Base-by-base conservation (phyloP, 1,140 invertebrate genomes). In the Zophobas atratus region DNA sequence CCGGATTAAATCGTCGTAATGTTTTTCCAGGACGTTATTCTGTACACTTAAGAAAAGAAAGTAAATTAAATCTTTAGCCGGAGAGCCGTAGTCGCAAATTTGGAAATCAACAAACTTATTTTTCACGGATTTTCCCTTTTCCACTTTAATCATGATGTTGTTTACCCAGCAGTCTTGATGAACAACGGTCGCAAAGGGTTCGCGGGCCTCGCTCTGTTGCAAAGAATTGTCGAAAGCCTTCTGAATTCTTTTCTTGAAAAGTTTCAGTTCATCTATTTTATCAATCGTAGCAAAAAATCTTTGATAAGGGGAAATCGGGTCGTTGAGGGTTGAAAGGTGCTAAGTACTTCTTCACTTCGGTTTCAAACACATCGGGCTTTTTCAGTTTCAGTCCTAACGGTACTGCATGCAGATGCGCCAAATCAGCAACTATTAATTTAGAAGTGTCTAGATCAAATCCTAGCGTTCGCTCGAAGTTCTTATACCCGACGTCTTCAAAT, bases 71-170 rank as follows among this genome's bases (percentile, higher is more conserved):
- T 20, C 20, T 20, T 20, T 20, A 20, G 20, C 20, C 20, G 20
- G 85, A 36, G 88, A 91, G 0, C 85, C 84, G 46, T 89, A 88
- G 6, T 87, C 79, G 5, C 87, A 86, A 33, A 89, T 87, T 85
- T 92, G 91, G 77, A 90, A 92, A 80, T 92, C 91, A 0, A 92
- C 85, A 51, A 92, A 87, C 82, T 90, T 91, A 1, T 89, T 78
- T 38, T 88, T 86, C 0, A 85, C 80, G 0, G 88, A 20, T 20
- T 20, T 20, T 20, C 20, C 20, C 20, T 20, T 20, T 20, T 20
- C 20, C 20, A 20, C 20, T 20, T 20, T 20, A 20, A 20, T 20
- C 20, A 20, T 20, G 20, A 20, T 20, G 20, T 20, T 20, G 20
- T 20, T 20, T 20, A 20, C 20, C 20, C 20, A 20, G 20, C 20